Evolutionary conservation across 2,888 invertebrate genomes (phyloP).

Genomic region (Thymelicus sylvestris): DNA sequence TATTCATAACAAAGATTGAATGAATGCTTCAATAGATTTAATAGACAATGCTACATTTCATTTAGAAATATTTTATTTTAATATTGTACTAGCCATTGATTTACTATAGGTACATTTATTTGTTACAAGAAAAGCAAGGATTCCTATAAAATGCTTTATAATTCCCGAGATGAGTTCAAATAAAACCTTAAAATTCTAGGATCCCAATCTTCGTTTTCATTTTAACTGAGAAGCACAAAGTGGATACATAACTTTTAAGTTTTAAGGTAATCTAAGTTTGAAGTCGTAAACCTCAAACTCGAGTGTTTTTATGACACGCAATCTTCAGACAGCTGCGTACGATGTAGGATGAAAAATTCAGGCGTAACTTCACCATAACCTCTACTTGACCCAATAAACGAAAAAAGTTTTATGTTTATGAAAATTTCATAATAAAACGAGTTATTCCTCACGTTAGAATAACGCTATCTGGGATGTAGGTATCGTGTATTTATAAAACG

Average conservation of each 20-base stretch:
- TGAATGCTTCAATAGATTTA: too few species aligned
- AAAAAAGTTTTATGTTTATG: constrained; percentile 20
- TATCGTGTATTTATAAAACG: too few species aligned
- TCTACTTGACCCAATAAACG: constrained; percentile 19
- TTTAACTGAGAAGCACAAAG: not conserved
- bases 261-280: constrained; percentile 19
- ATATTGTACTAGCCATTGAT: too few species aligned
- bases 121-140: too few species aligned
- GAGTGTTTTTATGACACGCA: constrained; percentile 17
- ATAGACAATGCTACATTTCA: too few species aligned
- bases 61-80: too few species aligned
- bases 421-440: constrained; percentile 21
- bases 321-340: constrained; percentile 20
- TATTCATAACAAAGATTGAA: too few species aligned
- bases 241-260: constrained; percentile 1
- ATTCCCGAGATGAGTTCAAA: too few species aligned
- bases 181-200: too few species aligned
- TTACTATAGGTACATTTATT: too few species aligned
- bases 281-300: constrained; percentile 6
- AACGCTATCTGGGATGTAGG: not conserved
- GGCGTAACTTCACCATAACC: constrained; percentile 9
- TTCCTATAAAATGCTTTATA: too few species aligned
- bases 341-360: constrained; percentile 12
- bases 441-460: not conserved
- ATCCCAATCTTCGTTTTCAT: too few species aligned